Conservation (phyloP, 2,888 invertebrate genomes). For the Sisyra terminalis region DNA sequence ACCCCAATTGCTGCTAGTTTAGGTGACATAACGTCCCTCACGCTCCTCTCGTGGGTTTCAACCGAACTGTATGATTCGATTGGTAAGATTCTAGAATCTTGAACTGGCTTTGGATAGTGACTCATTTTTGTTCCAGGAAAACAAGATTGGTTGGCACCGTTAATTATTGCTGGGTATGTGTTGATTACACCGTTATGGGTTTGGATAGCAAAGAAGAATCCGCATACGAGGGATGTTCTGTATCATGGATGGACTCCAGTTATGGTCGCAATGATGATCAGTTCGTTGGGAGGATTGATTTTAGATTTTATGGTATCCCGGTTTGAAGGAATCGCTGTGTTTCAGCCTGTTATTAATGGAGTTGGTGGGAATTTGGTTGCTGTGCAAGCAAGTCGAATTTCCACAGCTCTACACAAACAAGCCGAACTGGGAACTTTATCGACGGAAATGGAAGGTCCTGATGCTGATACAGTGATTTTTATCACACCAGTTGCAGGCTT, state of each 20-base stretch:
- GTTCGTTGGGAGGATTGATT: constrained; percentile 59
- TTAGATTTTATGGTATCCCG: constrained; percentile 49
- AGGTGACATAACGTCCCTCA: constrained; percentile 58
- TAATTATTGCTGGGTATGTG: constrained; percentile 43
- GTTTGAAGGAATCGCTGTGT: constrained; percentile 56
- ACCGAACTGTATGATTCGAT: constrained; percentile 38
- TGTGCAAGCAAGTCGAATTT: constrained; percentile 55
- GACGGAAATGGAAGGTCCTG: constrained; percentile 24
- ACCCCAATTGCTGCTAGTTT: constrained; percentile 69
- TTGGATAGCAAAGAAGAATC: constrained; percentile 51
- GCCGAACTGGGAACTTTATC: constrained; percentile 43
- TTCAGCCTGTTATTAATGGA: constrained; percentile 71
- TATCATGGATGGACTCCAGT: constrained; percentile 64
- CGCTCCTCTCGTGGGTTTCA: constrained; percentile 39
- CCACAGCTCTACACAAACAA: constrained; percentile 52
- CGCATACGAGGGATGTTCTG: constrained; percentile 50
- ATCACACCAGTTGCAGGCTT: constrained; percentile 42
- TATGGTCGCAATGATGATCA: constrained; percentile 64
- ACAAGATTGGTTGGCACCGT: constrained; percentile 45
- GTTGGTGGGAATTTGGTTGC: constrained; percentile 70
- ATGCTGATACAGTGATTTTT: constrained; percentile 34
- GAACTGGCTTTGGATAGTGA: not conserved
- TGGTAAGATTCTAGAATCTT: constrained; percentile 21
- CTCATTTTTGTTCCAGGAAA: constrained; percentile 23
- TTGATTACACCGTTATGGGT: constrained; percentile 54